These are phyloP conservation scores for Lordiphosa collinella DNA, from an alignment of 1,140 invertebrate species.

Conservation along the genomic window DNA sequence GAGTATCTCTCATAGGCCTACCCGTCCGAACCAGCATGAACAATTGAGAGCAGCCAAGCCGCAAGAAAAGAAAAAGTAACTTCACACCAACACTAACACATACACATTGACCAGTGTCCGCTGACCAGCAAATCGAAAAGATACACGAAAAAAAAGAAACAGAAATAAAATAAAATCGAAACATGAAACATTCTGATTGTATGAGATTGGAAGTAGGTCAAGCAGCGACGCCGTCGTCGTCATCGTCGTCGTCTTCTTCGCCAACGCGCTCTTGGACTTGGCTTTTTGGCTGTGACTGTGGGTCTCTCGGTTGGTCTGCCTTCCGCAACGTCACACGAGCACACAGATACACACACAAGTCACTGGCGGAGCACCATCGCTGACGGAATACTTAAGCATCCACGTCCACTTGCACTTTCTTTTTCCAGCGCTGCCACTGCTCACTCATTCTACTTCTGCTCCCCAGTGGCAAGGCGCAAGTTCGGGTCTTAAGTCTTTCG, in stretches of 20 bases:
- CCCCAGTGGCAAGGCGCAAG: constrained; percentile 24
- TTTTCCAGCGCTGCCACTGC: constrained; percentile 58
- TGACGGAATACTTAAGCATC: constrained; percentile 78
- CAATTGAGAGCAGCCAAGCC: constrained; percentile 70
- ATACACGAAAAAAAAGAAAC: constrained; percentile 68
- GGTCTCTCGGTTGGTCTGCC: constrained; percentile 26
- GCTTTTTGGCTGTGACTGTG: constrained; percentile 49
- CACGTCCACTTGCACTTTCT: constrained; percentile 79
- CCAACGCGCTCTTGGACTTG: constrained; percentile 59
- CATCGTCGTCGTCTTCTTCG: constrained; percentile 31
- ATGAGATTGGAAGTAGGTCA: constrained; percentile 71
- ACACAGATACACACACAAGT: constrained; percentile 8
- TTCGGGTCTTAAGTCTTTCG: constrained; percentile 72
- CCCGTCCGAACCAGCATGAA: constrained; percentile 30
- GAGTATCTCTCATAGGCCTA: constrained; percentile 70
- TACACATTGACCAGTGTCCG: constrained; percentile 28
- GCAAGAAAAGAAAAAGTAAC: constrained; percentile 76
- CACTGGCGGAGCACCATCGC: constrained; percentile 18
- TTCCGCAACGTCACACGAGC: constrained; percentile 26
- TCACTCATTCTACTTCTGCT: constrained; percentile 64
- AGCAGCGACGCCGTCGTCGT: constrained; percentile 34
- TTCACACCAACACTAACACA: constrained; percentile 40
- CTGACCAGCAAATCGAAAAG: constrained; percentile 61
- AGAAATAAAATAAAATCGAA: constrained; percentile 79
- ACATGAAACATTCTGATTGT: constrained; percentile 80